These are phyloP conservation scores for Calameuta pallipes DNA, from an alignment of 2,888 invertebrate genomes.

Conservation along the genomic window DNA sequence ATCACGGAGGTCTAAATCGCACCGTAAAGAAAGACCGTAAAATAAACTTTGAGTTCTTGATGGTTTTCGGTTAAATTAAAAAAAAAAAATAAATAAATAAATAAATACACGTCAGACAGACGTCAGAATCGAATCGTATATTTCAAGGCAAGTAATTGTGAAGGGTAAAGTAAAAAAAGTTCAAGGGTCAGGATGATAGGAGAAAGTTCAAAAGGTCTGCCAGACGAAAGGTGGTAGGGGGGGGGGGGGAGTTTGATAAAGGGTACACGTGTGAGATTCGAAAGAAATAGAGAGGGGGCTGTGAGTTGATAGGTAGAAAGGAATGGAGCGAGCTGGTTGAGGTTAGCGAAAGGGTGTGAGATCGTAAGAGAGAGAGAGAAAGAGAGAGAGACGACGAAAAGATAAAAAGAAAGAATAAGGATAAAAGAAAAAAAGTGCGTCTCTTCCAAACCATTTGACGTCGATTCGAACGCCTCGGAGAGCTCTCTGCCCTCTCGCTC, in stretches of 20 bases:
- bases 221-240: too few species aligned
- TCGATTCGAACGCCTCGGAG: constrained; percentile 7
- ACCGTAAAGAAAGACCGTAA: not conserved
- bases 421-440: constrained; percentile 18
- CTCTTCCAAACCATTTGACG: constrained; percentile 6
- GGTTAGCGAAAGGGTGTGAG: constrained; percentile 10
- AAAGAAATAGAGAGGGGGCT: not conserved
- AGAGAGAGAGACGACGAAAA: constrained; percentile 15
- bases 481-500: constrained; percentile 16
- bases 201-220: too few species aligned
- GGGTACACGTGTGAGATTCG: not conserved
- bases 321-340: not conserved
- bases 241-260: too few species aligned
- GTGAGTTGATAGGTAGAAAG: not conserved
- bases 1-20: not conserved
- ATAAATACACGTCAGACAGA: not conserved
- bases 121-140: not conserved
- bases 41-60: not conserved
- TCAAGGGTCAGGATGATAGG: not conserved
- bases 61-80: too few species aligned
- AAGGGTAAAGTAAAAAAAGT: not conserved
- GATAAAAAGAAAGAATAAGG: constrained; percentile 15
- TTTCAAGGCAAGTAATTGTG: not conserved
- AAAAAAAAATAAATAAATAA: not conserved
- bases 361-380: constrained; percentile 2